A percentile compares a stretch with the other conserved stretches of the same genome.
Evolutionary conservation across 2,888 invertebrate species (phyloP).

Genomic region (Pocota personata): DNA sequence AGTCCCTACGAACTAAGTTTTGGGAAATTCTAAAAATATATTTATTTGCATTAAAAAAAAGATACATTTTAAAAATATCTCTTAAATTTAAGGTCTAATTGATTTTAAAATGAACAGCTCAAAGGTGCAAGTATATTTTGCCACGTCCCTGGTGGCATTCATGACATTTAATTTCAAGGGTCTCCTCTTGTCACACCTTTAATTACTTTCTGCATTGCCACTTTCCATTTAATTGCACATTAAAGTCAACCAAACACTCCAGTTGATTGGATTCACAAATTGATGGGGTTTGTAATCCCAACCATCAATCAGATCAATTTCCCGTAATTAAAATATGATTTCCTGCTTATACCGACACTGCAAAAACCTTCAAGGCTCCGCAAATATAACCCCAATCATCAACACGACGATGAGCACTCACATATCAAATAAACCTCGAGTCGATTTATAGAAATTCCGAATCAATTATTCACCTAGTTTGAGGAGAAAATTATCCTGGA

Average conservation of each 20-base stretch:
- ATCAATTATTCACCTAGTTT: slow-evolving; percentile 68
- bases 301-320: slow-evolving; percentile 61
- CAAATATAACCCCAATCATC: slow-evolving; percentile 39
- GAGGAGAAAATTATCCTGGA: slow-evolving; percentile 35
- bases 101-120: no score
- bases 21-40: no score
- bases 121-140: no score
- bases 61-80: no score
- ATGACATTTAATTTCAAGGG: background rate
- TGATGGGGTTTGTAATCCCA: no score
- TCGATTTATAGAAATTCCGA: slow-evolving; percentile 62
- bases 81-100: no score
- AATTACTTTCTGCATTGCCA: background rate
- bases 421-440: slow-evolving; percentile 29
- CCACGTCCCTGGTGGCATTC: no score
- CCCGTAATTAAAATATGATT: slow-evolving; percentile 67
- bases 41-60: no score
- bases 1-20: no score
- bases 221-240: background rate
- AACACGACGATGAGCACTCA: slow-evolving; percentile 18
- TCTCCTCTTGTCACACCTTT: background rate
- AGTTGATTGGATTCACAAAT: background rate
- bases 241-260: background rate
- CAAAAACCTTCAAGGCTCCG: slow-evolving; percentile 27
- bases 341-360: slow-evolving; percentile 31